Evolutionary conservation across 2,888 invertebrate species (phyloP), one percentile per base, ranked within the genome.

Genomic region (Ashinkailepas kermadecensis): DNA sequence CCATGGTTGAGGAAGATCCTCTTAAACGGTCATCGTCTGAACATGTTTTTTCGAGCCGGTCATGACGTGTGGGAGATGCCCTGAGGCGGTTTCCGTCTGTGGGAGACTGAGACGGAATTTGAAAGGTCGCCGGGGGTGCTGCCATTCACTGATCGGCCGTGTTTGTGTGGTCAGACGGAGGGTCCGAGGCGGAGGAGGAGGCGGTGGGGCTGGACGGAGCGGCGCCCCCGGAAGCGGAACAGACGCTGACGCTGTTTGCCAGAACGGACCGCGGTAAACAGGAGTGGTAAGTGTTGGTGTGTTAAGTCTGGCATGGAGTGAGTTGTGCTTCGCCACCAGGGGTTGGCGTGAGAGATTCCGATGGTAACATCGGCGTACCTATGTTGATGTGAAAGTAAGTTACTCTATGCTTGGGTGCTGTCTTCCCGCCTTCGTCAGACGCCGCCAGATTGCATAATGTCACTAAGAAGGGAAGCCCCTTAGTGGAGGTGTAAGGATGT

Each of bases 241-340:
- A 85, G 81, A 82, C 86, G 84, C 85, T 93, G 83, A 91, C 90
- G 86, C 87, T 93, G 82, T 94, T 94, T 87, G 92, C 93, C 8
- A 89, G 96, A 83, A 93, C 95, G n/a, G 93, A 94, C 85, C 89
- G 95, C 81, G 95, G 96, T 86, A 97, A 97, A 87, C 95, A 95
- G 87, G 93, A 95, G 86, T 96, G 96, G 96, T 96, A 89, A 59
- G 67, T 59, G 39, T 39, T 39, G 39, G 39, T 39, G 39, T 39
- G 1, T 39, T 39, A 39, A 39, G 39, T 39, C 39, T 39, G 39
- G 18, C 39, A 13, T 54, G 54, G 64, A 18, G 57, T 81, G 58
- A 54, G 18, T 39, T 4, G 1, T 39, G 4, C 39, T 39, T 39
- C 39, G 39, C 39, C 39, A 39, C 39, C 39, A 39, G 39, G 39